Evolutionary conservation across 23 tunicate species (phyloP).

Genomic region (Botrylloides violaceus): DNA sequence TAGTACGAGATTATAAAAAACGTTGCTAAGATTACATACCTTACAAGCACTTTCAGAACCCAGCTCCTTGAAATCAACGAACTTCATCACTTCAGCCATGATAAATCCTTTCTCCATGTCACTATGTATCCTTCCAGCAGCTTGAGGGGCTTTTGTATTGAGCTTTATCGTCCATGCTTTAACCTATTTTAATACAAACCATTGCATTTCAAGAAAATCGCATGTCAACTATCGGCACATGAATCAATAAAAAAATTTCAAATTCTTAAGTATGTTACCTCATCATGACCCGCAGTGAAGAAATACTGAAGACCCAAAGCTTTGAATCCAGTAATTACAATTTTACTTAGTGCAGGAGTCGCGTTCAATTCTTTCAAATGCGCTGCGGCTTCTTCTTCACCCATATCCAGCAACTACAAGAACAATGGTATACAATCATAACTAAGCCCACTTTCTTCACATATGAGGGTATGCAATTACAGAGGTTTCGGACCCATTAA

Average conservation of each 20-base stretch:
- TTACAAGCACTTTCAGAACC: constrained; percentile 51
- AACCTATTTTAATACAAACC: constrained; percentile 32
- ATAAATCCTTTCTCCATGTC: constrained; percentile 99
- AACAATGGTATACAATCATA: not conserved
- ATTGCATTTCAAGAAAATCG: no score
- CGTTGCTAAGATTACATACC: no score
- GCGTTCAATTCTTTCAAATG: constrained; percentile 53
- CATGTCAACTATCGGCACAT: no score
- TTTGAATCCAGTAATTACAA: constrained; percentile 78
- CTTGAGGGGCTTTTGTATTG: constrained; percentile 87
- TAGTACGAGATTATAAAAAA: no score
- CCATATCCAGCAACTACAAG: constrained; percentile 28
- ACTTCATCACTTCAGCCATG: constrained; percentile 98
- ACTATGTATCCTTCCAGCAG: constrained; percentile 96
- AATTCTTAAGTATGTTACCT: constrained; percentile 11
- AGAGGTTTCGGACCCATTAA: no score
- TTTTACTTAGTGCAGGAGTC: constrained; percentile 53
- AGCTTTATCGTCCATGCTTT: constrained; percentile 97
- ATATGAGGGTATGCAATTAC: no score
- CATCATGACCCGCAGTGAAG: constrained; percentile 87
- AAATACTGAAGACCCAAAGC: constrained; percentile 84
- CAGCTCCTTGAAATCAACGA: constrained; percentile 71
- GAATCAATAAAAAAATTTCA: no score
- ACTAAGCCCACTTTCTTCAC: no score
- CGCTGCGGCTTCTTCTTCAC: constrained; percentile 42